These are phyloP conservation scores for Eucriotettix oculatus DNA, from an alignment of 2,888 invertebrate species.

Conservation along the genomic window DNA sequence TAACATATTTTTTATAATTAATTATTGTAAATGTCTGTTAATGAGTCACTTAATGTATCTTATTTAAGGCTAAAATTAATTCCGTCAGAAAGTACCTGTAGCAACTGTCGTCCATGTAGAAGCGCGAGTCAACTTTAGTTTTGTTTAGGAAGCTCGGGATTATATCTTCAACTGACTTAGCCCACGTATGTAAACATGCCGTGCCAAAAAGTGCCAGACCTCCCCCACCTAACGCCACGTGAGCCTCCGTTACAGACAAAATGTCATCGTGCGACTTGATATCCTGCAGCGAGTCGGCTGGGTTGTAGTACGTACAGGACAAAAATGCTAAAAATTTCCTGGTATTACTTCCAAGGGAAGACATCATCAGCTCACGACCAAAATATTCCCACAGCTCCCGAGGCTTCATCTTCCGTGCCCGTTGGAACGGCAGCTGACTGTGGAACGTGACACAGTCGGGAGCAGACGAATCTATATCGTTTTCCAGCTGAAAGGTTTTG, in stretches of 20 bases:
- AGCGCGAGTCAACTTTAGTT: slow-evolving; percentile 48
- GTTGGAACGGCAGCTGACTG: slow-evolving; percentile 49
- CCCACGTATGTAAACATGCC: slow-evolving; percentile 83
- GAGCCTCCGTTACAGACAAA: slow-evolving; percentile 51
- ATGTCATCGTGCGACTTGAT: slow-evolving; percentile 52
- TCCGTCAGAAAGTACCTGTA: slow-evolving; percentile 46
- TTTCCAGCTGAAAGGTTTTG: slow-evolving; percentile 67
- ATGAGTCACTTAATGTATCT: too few species aligned
- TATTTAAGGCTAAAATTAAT: too few species aligned
- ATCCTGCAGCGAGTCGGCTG: slow-evolving; percentile 25
- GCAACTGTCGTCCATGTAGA: slow-evolving; percentile 82
- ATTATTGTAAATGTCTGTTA: too few species aligned
- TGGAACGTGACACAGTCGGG: slow-evolving; percentile 50
- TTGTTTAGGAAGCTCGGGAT: slow-evolving; percentile 39
- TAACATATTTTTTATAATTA: too few species aligned
- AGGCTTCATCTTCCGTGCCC: slow-evolving; percentile 56
- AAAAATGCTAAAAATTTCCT: slow-evolving; percentile 81
- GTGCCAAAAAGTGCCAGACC: slow-evolving; percentile 84
- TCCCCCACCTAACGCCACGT: slow-evolving; percentile 84
- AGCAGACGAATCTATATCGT: slow-evolving; percentile 34
- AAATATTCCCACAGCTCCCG: slow-evolving; percentile 70
- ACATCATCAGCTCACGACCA: slow-evolving; percentile 69
- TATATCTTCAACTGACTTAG: slow-evolving; percentile 50
- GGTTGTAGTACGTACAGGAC: slow-evolving; percentile 64
- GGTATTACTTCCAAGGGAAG: slow-evolving; percentile 40